Percentiles rank a stretch among this genome's conserved stretches.
Evolutionary conservation across 1,140 invertebrate genomes (phyloP).

Genomic region (Lepidotrigona ventralis): DNA sequence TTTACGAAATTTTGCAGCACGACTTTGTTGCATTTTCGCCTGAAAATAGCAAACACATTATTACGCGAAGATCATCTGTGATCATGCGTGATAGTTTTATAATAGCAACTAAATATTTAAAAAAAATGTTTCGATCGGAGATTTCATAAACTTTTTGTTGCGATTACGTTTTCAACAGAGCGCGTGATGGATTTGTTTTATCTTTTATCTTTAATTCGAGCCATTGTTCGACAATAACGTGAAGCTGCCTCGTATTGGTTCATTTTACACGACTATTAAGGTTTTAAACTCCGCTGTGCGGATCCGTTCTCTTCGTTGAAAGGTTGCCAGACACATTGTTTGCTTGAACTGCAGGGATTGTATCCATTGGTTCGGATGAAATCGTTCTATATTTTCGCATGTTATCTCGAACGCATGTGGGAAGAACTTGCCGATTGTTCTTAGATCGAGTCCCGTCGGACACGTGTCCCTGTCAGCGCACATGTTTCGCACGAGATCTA

Average conservation of each 20-base stretch:
- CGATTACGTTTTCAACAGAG: not conserved
- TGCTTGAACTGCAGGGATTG: not conserved
- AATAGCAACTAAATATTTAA: too few relatives aligned
- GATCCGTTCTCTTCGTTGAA: constrained; percentile 4
- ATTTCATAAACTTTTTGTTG: not conserved
- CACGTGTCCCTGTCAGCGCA: constrained; percentile 28
- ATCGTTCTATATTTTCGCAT: not conserved
- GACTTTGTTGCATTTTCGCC: not conserved
- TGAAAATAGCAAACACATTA: not conserved
- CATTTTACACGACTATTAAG: not conserved
- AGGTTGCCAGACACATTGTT: constrained; percentile 1
- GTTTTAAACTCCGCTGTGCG: not conserved
- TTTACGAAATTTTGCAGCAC: not conserved
- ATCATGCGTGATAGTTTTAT: too few relatives aligned
- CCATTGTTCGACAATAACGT: not conserved
- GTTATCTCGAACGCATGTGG: not conserved
- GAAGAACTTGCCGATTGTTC: constrained; percentile 1
- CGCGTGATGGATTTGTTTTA: not conserved
- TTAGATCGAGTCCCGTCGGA: not conserved
- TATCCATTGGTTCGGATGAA: not conserved
- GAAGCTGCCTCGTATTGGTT: not conserved
- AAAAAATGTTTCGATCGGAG: not conserved
- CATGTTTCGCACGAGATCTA: constrained; percentile 31
- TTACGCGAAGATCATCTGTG: not conserved
- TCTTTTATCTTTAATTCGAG: not conserved